Evolutionary conservation across 2,888 invertebrate genomes (phyloP).

Genomic region (Dugesia japonica): DNA sequence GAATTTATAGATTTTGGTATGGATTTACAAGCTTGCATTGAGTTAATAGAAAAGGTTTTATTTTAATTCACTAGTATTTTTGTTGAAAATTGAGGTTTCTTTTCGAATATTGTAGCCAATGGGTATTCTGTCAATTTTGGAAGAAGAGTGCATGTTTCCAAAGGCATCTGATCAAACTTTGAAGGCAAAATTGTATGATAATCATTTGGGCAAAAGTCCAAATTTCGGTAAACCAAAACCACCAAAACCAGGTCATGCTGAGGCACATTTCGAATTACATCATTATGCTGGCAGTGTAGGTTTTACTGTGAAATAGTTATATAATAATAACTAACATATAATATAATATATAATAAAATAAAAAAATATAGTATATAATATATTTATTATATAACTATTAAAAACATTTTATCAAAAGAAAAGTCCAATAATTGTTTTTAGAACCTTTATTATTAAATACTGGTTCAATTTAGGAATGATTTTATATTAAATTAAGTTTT

Average conservation of each 20-base stretch:
- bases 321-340: no score
- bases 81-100: no score
- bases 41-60: slow-evolving; percentile 53
- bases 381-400: no score
- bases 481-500: no score
- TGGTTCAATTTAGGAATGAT: no score
- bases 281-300: slow-evolving; percentile 94
- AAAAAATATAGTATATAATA: no score
- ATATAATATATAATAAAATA: no score
- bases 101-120: slow-evolving; percentile 59
- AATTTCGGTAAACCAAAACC: slow-evolving; percentile 52
- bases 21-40: slow-evolving; percentile 85
- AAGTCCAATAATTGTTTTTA: no score
- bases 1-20: slow-evolving; percentile 90
- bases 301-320: no score
- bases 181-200: slow-evolving; percentile 91
- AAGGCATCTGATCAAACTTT: slow-evolving; percentile 96
- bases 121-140: slow-evolving; percentile 99
- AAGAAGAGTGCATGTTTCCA: slow-evolving; percentile 99
- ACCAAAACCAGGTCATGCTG: slow-evolving; percentile 50
- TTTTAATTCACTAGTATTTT: no score
- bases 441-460: no score
- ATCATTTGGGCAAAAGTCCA: slow-evolving; percentile 71
- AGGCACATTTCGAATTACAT: slow-evolving; percentile 88
- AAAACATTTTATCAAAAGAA: no score